phyloP scores from a whole-genome alignment of 2,113 vertebrate genomes.

The Progne subis region DNA sequence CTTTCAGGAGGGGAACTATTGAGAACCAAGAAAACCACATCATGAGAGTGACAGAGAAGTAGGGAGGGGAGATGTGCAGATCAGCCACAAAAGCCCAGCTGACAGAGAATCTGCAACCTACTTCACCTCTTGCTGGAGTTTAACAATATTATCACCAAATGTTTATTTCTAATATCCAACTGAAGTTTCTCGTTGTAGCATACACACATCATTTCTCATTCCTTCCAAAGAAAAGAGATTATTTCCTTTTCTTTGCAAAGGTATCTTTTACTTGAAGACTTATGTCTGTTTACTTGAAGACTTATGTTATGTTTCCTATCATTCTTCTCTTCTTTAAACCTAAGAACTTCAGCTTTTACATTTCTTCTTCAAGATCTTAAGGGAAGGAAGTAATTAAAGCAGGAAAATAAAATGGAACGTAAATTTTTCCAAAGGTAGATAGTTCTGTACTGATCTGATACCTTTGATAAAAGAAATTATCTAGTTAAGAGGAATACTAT shows the following conservation, averaged over 20 bases:
- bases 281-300: not conserved
- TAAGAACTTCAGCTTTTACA: not conserved
- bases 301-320: not conserved
- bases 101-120: not conserved
- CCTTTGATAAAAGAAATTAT: not conserved
- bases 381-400: not conserved
- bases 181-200: not conserved
- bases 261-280: not conserved
- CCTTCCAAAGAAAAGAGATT: not conserved
- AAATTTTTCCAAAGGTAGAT: not conserved
- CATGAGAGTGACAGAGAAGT: not conserved
- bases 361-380: not conserved
- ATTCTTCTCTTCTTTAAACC: not conserved
- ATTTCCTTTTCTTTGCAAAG: not conserved
- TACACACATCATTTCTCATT: not conserved
- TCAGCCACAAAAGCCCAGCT: not conserved
- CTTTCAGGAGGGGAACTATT: not conserved
- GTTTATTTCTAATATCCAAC: not conserved
- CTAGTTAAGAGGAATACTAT: not conserved
- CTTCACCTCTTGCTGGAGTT: not conserved
- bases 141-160: not conserved
- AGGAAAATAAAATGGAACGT: not conserved
- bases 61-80: not conserved
- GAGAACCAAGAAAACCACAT: not conserved
- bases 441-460: not conserved